These are phyloP conservation scores for Phaenicophaeus curvirostris DNA, from an alignment of 2,797 vertebrate genomes.

Conservation along the genomic window DNA sequence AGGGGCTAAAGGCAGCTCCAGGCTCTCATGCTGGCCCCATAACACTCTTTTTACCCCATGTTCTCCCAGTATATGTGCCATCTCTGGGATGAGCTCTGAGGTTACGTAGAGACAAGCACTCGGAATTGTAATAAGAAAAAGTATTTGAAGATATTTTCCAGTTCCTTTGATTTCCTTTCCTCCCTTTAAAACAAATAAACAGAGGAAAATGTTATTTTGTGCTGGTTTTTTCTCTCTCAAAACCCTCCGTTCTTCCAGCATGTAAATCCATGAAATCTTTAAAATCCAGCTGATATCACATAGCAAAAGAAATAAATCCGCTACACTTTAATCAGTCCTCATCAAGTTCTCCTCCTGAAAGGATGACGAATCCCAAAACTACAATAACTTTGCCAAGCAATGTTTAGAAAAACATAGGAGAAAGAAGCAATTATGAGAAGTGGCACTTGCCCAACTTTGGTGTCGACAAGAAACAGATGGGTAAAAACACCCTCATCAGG, in stretches of 20 bases:
- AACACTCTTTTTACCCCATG: neutral
- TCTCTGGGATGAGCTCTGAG: neutral
- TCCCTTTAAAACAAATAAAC: neutral
- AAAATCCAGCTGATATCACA: neutral
- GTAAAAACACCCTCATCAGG: neutral
- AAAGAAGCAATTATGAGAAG: slow-evolving; percentile 39
- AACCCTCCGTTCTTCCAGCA: neutral
- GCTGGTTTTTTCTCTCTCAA: neutral
- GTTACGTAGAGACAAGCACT: neutral
- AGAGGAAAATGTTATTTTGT: neutral
- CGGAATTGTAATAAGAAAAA: neutral
- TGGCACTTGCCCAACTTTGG: slow-evolving; percentile 38
- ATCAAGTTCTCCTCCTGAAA: neutral
- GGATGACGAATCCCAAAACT: neutral
- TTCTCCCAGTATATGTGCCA: neutral
- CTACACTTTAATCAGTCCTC: slow-evolving; percentile 1
- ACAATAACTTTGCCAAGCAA: neutral
- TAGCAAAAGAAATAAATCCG: neutral
- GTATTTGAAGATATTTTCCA: neutral
- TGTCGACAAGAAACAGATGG: slow-evolving; percentile 37
- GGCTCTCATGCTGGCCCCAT: neutral
- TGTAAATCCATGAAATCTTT: neutral
- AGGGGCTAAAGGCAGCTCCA: neutral
- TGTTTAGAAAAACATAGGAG: neutral
- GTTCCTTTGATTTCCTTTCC: neutral